A percentile compares a stretch with the other conserved stretches of the same genome.
phyloP scores from a whole-genome alignment of 2,113 vertebrate genomes.

The Pyrgilauda ruficollis region DNA sequence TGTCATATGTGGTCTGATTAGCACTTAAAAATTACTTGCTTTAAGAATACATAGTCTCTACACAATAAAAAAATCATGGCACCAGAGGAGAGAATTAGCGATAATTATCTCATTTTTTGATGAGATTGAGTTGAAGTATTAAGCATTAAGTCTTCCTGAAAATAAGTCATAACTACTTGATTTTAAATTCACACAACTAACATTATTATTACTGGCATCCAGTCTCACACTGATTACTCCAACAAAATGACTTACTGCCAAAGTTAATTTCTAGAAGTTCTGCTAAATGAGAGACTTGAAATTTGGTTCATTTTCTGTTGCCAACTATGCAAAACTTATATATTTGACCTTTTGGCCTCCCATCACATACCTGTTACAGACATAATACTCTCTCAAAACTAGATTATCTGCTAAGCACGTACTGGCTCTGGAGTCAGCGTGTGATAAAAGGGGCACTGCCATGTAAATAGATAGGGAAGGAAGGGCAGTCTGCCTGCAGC shows the following conservation, averaged over 20 bases:
- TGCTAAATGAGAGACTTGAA: not conserved
- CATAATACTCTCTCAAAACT: not conserved
- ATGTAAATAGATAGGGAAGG: not conserved
- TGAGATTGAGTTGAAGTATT: conserved; percentile 25
- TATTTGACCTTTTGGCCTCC: not conserved
- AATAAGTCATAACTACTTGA: not conserved
- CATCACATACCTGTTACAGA: not conserved
- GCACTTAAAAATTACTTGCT: not conserved
- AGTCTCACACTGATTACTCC: not conserved
- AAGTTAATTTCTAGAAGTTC: not conserved
- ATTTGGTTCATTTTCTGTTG: not conserved
- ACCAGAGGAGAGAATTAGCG: conserved; percentile 6
- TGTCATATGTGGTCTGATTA: not conserved
- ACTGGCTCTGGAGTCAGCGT: not conserved
- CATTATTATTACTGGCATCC: not conserved
- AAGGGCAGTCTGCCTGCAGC: not conserved
- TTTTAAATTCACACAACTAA: conserved; percentile 33
- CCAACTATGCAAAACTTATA: not conserved
- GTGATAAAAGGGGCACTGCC: not conserved
- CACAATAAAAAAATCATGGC: not conserved
- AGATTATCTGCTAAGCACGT: not conserved
- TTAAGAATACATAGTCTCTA: not conserved
- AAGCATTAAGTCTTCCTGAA: conserved; percentile 11
- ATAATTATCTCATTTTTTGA: conserved; percentile 34
- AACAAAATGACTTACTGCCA: not conserved